Conservation (phyloP, 2,113 vertebrate species). For the Podilymbus podiceps region DNA sequence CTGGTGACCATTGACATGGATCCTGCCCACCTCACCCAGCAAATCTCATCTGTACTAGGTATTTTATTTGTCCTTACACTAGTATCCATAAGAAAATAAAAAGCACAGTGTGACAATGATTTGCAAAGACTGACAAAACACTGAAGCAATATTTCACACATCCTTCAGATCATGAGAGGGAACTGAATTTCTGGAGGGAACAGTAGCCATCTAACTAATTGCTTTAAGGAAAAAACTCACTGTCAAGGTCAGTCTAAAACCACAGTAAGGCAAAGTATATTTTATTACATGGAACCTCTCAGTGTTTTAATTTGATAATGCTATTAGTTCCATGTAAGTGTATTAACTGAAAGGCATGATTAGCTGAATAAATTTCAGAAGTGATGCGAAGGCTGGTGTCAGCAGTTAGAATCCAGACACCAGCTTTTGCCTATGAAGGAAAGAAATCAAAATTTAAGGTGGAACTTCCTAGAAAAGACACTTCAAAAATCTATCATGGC, state of each 20-base stretch:
- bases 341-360: conserved; percentile 30
- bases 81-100: not conserved
- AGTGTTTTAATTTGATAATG: conserved; percentile 50
- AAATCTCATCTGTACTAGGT: not conserved
- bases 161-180: not conserved
- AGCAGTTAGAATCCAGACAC: not conserved
- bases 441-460: not conserved
- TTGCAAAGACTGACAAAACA: not conserved
- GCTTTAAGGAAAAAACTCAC: not conserved
- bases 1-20: not conserved
- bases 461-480: not conserved
- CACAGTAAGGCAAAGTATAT: not conserved
- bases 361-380: conserved; percentile 35
- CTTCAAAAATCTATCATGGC: not conserved
- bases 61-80: not conserved
- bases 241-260: conserved; percentile 29
- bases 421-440: not conserved
- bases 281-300: conserved; percentile 26
- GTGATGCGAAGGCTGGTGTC: not conserved
- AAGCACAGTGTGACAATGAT: not conserved
- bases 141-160: not conserved
- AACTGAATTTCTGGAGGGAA: not conserved
- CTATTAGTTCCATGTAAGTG: conserved; percentile 50
- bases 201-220: conserved; percentile 25
- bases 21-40: not conserved